Base-by-base conservation (phyloP, 2,888 invertebrate species). In the Apodemia zela region DNA sequence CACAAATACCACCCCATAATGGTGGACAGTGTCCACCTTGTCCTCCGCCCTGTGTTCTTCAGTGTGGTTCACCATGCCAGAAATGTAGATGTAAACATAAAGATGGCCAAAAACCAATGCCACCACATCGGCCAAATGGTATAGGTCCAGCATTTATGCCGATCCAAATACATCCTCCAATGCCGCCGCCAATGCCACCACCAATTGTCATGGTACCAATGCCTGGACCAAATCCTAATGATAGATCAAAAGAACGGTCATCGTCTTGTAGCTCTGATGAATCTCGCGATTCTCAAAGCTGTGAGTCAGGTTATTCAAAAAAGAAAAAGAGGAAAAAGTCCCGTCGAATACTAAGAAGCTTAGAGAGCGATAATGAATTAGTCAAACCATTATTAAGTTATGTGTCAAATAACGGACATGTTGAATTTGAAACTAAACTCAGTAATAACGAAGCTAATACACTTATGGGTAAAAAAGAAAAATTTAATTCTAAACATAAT, bases 351-450 rank as follows among this genome's bases (percentile, higher is more conserved):
- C 18, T 59, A 7, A 67, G 62, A 18, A 68, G 67, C 63, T 68
- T 63, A 33, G 71, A 66, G 7, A 66, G 66, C 21, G 68, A 75
- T 11, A 63, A 66, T 45, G 70, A 74, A 63, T 49, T 72, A 13
- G 72, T 75, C 13, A 71, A 73, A 51, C 75, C 75, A 11, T 68
- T 76, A 18, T 63, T 79, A 10, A 71, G 72, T 10, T 80, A 75
- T 63, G 59, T 78, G 6, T 68, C 73, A 4, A 60, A 71, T 60
- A 71, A 75, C 42, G 78, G 78, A 35, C 74, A 82, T 6, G 68
- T 86, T 2, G 84, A 82, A 66, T 72, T 80, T 54, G 74, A 79
- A 67, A 79, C 73, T 29, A 74, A 70, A n/a, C 68, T 87, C 18
- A 82, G 72, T 65, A 72, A 77, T 1, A 69, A 75, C n/a, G 82